Evolutionary conservation across 1,140 invertebrate genomes (phyloP).

Genomic region (Chlorops oryzae): DNA sequence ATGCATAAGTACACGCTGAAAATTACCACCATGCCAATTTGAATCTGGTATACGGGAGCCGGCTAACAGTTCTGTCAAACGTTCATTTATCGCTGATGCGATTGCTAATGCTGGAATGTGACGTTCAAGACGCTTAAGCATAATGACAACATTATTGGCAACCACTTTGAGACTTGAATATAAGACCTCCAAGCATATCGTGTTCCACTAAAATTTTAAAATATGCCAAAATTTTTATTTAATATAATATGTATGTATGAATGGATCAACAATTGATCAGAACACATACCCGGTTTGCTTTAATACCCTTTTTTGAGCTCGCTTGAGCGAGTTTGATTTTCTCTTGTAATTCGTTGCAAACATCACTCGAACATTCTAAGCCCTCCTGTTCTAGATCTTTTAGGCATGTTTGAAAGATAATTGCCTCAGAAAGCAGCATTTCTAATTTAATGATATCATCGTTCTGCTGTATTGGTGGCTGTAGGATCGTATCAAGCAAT

Average conservation of each 20-base stretch:
- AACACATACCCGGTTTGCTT: slow-evolving; percentile 68
- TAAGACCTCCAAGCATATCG: slow-evolving; percentile 73
- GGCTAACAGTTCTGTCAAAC: slow-evolving; percentile 68
- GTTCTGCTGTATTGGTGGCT: slow-evolving; percentile 63
- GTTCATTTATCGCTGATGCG: slow-evolving; percentile 80
- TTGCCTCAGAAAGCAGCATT: slow-evolving; percentile 77
- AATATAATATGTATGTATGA: neutral
- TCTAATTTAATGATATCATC: slow-evolving; percentile 78
- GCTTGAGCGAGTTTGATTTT: slow-evolving; percentile 66
- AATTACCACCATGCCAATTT: slow-evolving; percentile 35
- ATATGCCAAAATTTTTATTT: slow-evolving; percentile 11
- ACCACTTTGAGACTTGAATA: slow-evolving; percentile 71
- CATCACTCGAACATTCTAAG: slow-evolving; percentile 67
- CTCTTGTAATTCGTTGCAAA: slow-evolving; percentile 68
- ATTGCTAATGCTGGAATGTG: slow-evolving; percentile 79
- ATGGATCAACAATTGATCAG: neutral
- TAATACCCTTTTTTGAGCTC: slow-evolving; percentile 72
- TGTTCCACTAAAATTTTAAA: slow-evolving; percentile 79
- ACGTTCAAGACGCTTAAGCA: slow-evolving; percentile 74
- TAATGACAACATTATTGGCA: slow-evolving; percentile 68
- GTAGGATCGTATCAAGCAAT: slow-evolving; percentile 78
- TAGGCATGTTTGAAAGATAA: slow-evolving; percentile 73
- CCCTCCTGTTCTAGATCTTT: slow-evolving; percentile 63
- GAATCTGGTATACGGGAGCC: slow-evolving; percentile 48
- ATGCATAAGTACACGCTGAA: slow-evolving; percentile 70